A percentile compares a stretch with the other conserved stretches of the same genome.
Conservation (phyloP, 2,113 vertebrate genomes). For the Geococcyx californianus region DNA sequence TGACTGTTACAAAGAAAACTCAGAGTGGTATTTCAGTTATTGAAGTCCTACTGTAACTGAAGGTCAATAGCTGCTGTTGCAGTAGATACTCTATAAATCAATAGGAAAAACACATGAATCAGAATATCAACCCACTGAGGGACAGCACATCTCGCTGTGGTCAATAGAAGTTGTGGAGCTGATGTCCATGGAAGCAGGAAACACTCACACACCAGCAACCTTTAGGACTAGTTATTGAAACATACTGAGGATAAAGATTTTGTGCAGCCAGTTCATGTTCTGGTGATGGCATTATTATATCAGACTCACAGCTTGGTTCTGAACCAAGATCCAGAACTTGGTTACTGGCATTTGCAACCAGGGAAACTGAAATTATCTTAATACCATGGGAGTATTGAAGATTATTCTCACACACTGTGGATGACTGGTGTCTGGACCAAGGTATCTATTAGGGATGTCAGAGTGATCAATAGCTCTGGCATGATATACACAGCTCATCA, state of each 20-base stretch:
- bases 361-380: background rate
- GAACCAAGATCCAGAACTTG: background rate
- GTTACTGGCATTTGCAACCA: background rate
- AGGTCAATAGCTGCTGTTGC: conserved; percentile 46
- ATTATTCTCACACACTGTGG: background rate
- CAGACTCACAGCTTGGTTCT: background rate
- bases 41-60: conserved; percentile 35
- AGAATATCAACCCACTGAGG: background rate
- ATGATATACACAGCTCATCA: background rate
- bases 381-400: background rate
- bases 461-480: background rate
- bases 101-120: conserved; percentile 11
- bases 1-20: conserved; percentile 22
- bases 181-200: background rate
- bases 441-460: background rate
- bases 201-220: background rate
- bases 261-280: background rate
- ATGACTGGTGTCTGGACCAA: background rate
- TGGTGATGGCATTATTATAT: background rate
- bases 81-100: conserved; percentile 48
- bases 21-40: conserved; percentile 13
- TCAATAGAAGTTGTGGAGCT: background rate
- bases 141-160: background rate
- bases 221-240: background rate
- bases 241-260: background rate